A percentile compares a stretch with the other conserved stretches of the same genome.
Conservation (phyloP, 1,140 invertebrate species). For the Venturia canescens region DNA sequence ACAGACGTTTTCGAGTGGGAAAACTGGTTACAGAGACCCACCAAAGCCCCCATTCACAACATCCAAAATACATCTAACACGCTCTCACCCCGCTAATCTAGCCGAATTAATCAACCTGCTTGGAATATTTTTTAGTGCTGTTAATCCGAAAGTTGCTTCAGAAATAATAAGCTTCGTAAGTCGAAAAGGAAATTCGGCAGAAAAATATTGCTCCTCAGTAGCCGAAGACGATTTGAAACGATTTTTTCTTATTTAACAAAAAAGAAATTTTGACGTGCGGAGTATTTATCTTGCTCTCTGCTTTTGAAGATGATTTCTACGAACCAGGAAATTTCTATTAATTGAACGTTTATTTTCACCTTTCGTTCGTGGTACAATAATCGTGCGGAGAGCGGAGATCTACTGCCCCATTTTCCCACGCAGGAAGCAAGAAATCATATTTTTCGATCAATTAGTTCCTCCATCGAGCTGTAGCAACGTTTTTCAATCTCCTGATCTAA, state of each 20-base stretch:
- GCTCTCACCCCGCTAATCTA: not conserved
- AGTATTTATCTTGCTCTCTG: too few relatives aligned
- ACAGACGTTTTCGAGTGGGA: slow-evolving; percentile 27
- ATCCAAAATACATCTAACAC: not conserved
- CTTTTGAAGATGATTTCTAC: too few relatives aligned
- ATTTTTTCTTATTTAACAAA: too few relatives aligned
- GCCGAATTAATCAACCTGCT: not conserved
- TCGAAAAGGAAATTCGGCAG: too few relatives aligned
- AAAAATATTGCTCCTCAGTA: too few relatives aligned
- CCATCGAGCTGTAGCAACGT: too few relatives aligned
- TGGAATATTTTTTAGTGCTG: not conserved
- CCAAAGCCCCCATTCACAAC: slow-evolving; percentile 4
- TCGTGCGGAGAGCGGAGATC: not conserved
- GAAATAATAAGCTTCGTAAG: not conserved
- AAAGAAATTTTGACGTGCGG: too few relatives aligned
- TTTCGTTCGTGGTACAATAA: not conserved
- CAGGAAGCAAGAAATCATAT: too few relatives aligned
- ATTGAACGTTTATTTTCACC: not conserved
- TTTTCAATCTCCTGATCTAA: too few relatives aligned
- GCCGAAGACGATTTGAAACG: too few relatives aligned
- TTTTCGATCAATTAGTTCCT: too few relatives aligned
- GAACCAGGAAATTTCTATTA: not conserved
- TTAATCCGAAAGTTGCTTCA: not conserved
- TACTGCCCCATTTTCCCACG: too few relatives aligned
- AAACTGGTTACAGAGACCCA: slow-evolving; percentile 20